A percentile compares a stretch with the other conserved stretches of the same genome.
Conservation (phyloP, 2,888 invertebrate species). For the Helicoverpa assulta region DNA sequence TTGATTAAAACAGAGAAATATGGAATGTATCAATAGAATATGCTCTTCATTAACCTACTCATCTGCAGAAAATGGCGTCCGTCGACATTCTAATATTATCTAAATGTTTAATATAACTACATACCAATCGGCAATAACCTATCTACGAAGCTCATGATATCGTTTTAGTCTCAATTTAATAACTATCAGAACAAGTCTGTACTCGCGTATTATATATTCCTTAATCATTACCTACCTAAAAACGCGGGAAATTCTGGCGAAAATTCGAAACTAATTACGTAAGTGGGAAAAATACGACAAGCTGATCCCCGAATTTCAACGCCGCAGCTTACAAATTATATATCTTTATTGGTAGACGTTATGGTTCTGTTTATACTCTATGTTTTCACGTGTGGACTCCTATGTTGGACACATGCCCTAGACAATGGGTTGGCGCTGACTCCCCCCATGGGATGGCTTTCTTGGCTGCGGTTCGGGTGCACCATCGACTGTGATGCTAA, state of each 20-base stretch:
- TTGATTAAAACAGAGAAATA: too few relatives aligned
- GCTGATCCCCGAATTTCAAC: too few relatives aligned
- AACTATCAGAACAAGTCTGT: neutral
- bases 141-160: neutral
- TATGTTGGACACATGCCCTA: slow-evolving; percentile 12
- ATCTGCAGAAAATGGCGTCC: too few relatives aligned
- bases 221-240: neutral
- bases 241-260: neutral
- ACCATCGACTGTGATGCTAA: slow-evolving; percentile 87
- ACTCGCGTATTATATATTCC: too few relatives aligned
- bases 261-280: neutral
- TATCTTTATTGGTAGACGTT: slow-evolving; percentile 4
- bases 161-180: neutral
- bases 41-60: too few relatives aligned
- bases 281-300: neutral
- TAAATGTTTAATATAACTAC: neutral
- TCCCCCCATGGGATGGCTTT: slow-evolving; percentile 91
- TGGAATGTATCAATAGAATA: too few relatives aligned
- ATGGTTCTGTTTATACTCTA: slow-evolving; percentile 20
- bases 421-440: slow-evolving; percentile 87
- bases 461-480: slow-evolving; percentile 90
- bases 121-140: neutral
- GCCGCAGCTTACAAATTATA: too few relatives aligned
- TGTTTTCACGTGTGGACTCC: slow-evolving; percentile 7
- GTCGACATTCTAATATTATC: neutral